These are phyloP conservation scores for Thysanoteuthis rhombus DNA, from an alignment of 2,888 invertebrate species.

Conservation along the genomic window DNA sequence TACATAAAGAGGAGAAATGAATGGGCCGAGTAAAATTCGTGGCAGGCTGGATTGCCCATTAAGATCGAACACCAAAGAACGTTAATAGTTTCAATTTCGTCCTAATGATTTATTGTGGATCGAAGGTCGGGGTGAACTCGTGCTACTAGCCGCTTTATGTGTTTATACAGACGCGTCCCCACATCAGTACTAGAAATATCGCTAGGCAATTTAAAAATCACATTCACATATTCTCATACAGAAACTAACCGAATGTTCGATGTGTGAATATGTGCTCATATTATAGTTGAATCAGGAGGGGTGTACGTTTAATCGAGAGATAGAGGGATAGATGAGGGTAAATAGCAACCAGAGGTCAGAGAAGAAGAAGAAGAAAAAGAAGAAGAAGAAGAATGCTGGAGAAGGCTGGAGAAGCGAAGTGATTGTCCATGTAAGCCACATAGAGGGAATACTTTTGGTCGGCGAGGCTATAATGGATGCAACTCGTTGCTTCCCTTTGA, in stretches of 20 bases:
- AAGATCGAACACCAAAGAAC: not conserved
- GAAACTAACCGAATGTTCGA: not conserved
- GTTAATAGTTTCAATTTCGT: not conserved
- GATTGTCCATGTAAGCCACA: not conserved
- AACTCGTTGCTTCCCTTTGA: conserved; percentile 12
- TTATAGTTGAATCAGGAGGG: not conserved
- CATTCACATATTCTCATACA: not conserved
- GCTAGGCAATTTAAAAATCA: not conserved
- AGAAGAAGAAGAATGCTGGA: too few species aligned
- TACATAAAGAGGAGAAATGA: not conserved
- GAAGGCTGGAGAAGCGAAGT: not conserved
- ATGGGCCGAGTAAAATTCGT: not conserved
- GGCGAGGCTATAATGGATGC: not conserved
- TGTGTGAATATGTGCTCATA: not conserved
- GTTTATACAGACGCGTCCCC: not conserved
- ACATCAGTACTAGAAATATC: not conserved
- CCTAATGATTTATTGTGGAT: conserved; percentile 12
- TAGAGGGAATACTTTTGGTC: not conserved
- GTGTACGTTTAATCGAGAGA: not conserved
- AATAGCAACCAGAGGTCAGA: not conserved
- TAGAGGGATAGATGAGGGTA: not conserved
- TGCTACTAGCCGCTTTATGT: not conserved
- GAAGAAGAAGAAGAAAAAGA: too few species aligned
- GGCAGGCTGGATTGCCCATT: conserved; percentile 12
- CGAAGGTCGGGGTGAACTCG: not conserved